Percentiles rank a stretch among this genome's conserved stretches.
Evolutionary conservation across 1,140 invertebrate species (phyloP).

Genomic region (Oedothorax gibbosus): DNA sequence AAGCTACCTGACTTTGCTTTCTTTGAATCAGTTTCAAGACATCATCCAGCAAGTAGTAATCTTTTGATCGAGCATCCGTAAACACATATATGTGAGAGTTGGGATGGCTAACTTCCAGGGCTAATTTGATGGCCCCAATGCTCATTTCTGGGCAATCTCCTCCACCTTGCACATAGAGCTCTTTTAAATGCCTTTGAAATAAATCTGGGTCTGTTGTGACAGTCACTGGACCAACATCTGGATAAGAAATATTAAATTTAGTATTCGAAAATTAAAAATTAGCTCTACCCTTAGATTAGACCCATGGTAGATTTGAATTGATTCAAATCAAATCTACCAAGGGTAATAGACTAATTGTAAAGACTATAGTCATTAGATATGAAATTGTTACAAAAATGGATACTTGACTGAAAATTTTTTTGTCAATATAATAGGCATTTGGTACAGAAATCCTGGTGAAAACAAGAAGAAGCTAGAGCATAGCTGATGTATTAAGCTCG

Average conservation of each 20-base stretch:
- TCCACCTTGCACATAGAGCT: constrained; percentile 77
- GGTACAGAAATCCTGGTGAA: too few species aligned
- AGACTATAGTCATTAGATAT: too few species aligned
- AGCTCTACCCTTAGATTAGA: too few species aligned
- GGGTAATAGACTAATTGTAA: too few species aligned
- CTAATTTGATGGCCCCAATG: constrained; percentile 75
- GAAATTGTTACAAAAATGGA: too few species aligned
- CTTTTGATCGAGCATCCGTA: constrained; percentile 80
- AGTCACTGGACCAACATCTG: constrained; percentile 76
- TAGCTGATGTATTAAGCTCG: too few species aligned
- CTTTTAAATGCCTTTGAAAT: constrained; percentile 73
- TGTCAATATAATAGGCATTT: too few species aligned
- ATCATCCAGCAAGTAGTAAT: constrained; percentile 74
- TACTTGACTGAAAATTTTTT: too few species aligned
- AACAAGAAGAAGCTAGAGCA: too few species aligned
- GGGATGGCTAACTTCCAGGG: constrained; percentile 76
- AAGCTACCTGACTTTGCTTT: constrained; percentile 77
- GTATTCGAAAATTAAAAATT: too few species aligned
- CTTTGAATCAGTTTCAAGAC: constrained; percentile 77
- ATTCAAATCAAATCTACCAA: too few species aligned
- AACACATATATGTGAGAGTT: constrained; percentile 82
- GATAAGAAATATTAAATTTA: neutral
- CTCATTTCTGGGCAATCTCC: constrained; percentile 82
- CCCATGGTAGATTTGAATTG: too few species aligned
- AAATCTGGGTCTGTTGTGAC: constrained; percentile 74